Base-by-base conservation (phyloP, 2,797 vertebrate genomes). In the Astyanax mexicanus region DNA sequence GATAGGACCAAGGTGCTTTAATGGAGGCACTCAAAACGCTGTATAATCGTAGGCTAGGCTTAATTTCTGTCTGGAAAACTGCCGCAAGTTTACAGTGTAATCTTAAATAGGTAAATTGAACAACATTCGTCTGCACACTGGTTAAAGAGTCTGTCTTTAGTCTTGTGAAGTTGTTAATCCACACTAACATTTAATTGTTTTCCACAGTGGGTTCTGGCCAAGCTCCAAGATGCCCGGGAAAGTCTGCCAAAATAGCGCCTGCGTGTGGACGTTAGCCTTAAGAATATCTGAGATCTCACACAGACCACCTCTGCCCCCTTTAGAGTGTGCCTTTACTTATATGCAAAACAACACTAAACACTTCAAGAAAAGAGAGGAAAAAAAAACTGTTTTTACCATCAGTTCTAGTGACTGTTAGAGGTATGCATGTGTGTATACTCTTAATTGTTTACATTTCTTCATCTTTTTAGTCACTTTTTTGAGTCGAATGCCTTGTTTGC, bases 141-240 rank as follows among this genome's bases (percentile, higher is more conserved):
- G n/a, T n/a, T n/a, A n/a, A n/a, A n/a, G n/a, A n/a, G n/a, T n/a
- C n/a, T n/a, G 27, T 57, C 27, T 17, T 7, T 6, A 35, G 27
- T 12, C 15, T 55, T 15, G 52, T 29, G 25, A 55, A 11, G 15
- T n/a, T n/a, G 54, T 57, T 62, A 23, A 44, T 44, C 21, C 21
- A 19, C 5, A 17, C 7, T 51, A 6, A 38, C 57, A 1, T n/a
- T 71, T 25, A 54, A 19, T 84, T 89, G 78, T 74, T 6, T 32
- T 72, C 19, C 23, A 74, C 91, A 99, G 98, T 99, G 98, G 97
- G 96, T 99, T 85, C 95, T 99, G 62, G 75, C 89, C 85, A 97
- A 96, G 87, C 85, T 99, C 79, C 94, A 97, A 86, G 97, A 99
- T 79, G 96, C 96, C 27, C 94, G 93, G 86, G 96, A 99, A 47